Base-by-base conservation (phyloP, 37 sponge, comb jelly and placozoan genomes). In the Amphimedon queenslandica region DNA sequence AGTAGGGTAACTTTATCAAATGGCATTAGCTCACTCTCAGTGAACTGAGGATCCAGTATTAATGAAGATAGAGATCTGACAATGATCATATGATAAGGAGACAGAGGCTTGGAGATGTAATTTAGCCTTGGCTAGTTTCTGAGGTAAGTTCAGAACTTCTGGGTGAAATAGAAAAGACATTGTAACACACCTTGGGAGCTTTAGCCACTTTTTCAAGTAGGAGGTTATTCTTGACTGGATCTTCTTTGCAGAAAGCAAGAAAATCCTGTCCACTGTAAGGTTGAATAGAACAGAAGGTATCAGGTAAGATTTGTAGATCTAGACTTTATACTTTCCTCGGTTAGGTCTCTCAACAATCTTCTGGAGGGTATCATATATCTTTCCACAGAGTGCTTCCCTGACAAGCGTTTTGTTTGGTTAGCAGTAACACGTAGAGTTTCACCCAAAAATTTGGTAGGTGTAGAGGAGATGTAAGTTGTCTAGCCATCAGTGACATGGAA, bases 291-390 rank as follows among this genome's bases (percentile, higher is more conserved):
- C n/a, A n/a, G n/a, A n/a, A 35, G 72, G 53, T 36, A 51, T 57
- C 57, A 72, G 56, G 33, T 72, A 72, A 36, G 2, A 29, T 13
- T 72, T 72, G 56, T 72, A 72, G 4, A 55, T 72, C 72, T 57
- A 55, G 16, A 51, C 72, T 51, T 72, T 72, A 29, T 72, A 55
- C 8, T 72, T 57, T 1, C 72, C 72, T 51, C 72, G 3, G 29
- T 55, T 72, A 1, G 72, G 72, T 47, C 56, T 31, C 20, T 30
- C 2, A 32, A 55, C 72, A 3, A 72, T 55, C 3, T 51, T 32
- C 4, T 51, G 3, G 1, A 72, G 56, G 30, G 57, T 57, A 33
- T 11, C 31, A 3, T 42, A 25, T 1, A 72, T 37, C 55, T 51
- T 72, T 21, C 16, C 20, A 2, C 29, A 21, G 33, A 72, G 28